Evolutionary conservation across 2,113 vertebrate species (phyloP).

Genomic region (Crotophaga sulcirostris): DNA sequence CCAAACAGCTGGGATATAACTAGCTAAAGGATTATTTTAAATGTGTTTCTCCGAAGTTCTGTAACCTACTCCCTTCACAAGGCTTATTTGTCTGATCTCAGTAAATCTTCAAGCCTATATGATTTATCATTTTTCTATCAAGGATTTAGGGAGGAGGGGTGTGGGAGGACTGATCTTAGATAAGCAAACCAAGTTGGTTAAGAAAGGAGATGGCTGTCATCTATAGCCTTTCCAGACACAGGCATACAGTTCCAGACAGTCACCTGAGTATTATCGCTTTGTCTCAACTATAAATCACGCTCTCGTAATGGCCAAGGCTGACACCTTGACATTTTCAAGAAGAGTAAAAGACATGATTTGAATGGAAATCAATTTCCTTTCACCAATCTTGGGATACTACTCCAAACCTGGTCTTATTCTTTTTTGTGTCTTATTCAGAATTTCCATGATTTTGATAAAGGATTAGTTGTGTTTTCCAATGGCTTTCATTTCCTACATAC

Average conservation of each 20-base stretch:
- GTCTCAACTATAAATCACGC: slow-evolving; percentile 77
- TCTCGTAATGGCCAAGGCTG: slow-evolving; percentile 70
- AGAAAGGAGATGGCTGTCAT: slow-evolving; percentile 63
- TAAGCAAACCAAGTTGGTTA: slow-evolving; percentile 50
- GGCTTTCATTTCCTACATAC: neutral
- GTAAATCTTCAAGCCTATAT: slow-evolving; percentile 49
- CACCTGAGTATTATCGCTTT: slow-evolving; percentile 82
- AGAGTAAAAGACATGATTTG: slow-evolving; percentile 77
- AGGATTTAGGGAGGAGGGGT: neutral
- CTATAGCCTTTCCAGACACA: slow-evolving; percentile 80
- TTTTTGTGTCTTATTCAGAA: slow-evolving; percentile 27
- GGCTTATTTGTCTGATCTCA: slow-evolving; percentile 45
- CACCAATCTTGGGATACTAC: slow-evolving; percentile 58
- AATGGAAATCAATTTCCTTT: slow-evolving; percentile 81
- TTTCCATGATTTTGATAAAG: slow-evolving; percentile 30
- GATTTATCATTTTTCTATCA: slow-evolving; percentile 63
- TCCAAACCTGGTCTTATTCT: neutral
- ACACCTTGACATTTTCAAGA: slow-evolving; percentile 80
- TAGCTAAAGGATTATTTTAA: slow-evolving; percentile 53
- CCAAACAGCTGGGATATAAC: slow-evolving; percentile 36
- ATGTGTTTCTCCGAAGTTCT: slow-evolving; percentile 15
- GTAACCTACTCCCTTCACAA: neutral
- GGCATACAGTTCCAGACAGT: slow-evolving; percentile 83
- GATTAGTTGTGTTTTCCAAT: neutral
- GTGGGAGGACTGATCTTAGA: slow-evolving; percentile 22